phyloP scores from a whole-genome alignment of 2,797 vertebrate species.

The Malurus leucopterus region DNA sequence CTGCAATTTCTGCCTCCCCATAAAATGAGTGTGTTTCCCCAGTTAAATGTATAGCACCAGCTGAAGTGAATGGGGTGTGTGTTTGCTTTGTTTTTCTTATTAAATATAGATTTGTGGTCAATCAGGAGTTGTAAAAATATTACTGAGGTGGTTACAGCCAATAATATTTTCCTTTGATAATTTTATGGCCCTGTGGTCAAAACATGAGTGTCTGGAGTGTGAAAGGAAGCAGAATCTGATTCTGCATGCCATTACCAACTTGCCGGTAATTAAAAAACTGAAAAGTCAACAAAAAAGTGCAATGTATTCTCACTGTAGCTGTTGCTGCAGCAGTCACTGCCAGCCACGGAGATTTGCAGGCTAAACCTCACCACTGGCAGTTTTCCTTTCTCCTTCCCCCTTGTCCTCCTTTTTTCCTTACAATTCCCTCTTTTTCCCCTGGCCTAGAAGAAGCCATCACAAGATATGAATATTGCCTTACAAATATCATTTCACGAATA shows the following conservation, averaged over 20 bases:
- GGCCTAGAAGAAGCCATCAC: background rate
- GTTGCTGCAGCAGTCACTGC: background rate
- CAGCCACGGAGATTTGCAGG: background rate
- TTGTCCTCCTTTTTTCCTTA: background rate
- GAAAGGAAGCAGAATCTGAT: conserved; percentile 60
- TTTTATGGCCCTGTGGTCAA: conserved; percentile 59
- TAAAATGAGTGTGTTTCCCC: conserved; percentile 5
- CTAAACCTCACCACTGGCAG: background rate
- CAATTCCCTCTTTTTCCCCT: background rate
- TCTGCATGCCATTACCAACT: conserved; percentile 51
- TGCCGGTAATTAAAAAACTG: conserved; percentile 48
- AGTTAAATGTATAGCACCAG: background rate
- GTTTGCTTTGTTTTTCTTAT: conserved; percentile 62
- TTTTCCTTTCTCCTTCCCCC: background rate
- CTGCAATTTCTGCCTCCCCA: conserved; percentile 1
- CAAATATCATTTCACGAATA: background rate
- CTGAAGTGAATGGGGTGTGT: conserved; percentile 48
- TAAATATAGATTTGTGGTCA: conserved; percentile 66
- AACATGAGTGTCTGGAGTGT: conserved; percentile 53
- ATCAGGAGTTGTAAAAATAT: conserved; percentile 62
- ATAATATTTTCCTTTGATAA: conserved; percentile 62
- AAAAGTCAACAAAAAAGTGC: conserved; percentile 59
- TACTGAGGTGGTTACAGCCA: conserved; percentile 54
- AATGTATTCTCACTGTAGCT: conserved; percentile 17
- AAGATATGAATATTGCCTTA: background rate